Base-by-base conservation (phyloP, 2,113 vertebrate species). In the Ciconia boyciana region DNA sequence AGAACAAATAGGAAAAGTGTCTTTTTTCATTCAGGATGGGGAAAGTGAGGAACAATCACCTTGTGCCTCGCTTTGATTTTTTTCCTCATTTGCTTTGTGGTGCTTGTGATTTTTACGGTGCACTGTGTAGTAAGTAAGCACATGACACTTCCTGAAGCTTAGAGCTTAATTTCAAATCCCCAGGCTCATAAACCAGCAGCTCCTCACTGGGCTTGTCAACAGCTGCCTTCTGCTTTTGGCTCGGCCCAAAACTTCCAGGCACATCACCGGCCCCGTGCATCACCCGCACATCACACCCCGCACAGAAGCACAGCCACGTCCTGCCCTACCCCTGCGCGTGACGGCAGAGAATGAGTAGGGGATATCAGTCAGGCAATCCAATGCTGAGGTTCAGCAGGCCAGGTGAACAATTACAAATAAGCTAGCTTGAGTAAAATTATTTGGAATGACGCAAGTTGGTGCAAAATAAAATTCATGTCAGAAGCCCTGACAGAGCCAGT, bases 151-250 rank as follows among this genome's bases (percentile, higher is more conserved):
- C 74, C 77, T 72, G 80, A 91, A 93, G 86, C 65, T 72, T 57
- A 71, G 83, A 87, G 94, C 81, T 95, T 92, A 83, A 90, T 91
- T 90, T 94, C 75, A 68, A 95, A 91, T 94, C 78, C 86, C 81
- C 34, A 61, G 83, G 77, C 91, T 95, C 58, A 69, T 87, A 94
- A 95, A 93, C 49, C 58, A 77, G 75, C 58, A 87, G 54, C 54
- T 89, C 82, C 74, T 87, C 0, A 0, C 89, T 48, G 21, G 48
- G 62, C 62, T 68, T 89, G 77, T 92, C 81, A 91, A 72, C 74
- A 91, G 52, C 69, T 94, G 57, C 72, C 36, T 91, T 89, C 91
- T 94, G 86, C 70, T 84, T 64, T 75, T 83, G 89, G 58, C 66
- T 93, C 1, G 0, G 54, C n/a, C 70, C 32, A 70, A 46, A 60